Conservation (phyloP, 2,113 vertebrate species). For the Elephas maximus region DNA sequence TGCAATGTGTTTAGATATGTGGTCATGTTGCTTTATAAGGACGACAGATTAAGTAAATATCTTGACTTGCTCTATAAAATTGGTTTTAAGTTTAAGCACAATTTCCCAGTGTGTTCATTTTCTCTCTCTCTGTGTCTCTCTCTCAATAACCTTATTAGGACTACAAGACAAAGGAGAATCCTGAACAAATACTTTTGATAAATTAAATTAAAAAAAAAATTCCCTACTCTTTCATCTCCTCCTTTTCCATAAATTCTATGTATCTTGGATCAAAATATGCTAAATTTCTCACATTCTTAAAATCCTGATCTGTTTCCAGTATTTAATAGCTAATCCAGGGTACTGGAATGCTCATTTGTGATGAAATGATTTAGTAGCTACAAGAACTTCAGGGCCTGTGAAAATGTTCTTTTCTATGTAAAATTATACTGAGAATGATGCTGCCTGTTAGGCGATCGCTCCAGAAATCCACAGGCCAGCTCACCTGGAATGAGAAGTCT, state of each 20-base stretch:
- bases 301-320: neutral
- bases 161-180: neutral
- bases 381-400: neutral
- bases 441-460: neutral
- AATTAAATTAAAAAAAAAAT: neutral
- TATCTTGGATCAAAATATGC: neutral
- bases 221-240: neutral
- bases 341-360: neutral
- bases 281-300: neutral
- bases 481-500: neutral
- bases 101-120: slow-evolving; percentile 39
- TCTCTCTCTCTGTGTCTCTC: neutral
- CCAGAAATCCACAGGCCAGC: neutral
- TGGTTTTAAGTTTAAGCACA: slow-evolving; percentile 79
- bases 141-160: neutral
- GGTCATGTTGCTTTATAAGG: slow-evolving; percentile 88
- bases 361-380: slow-evolving; percentile 22
- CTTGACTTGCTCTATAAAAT: slow-evolving; percentile 88
- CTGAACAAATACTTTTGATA: neutral
- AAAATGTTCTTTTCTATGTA: neutral
- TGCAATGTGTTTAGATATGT: slow-evolving; percentile 84
- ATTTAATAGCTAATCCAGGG: neutral
- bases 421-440: neutral
- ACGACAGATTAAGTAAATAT: slow-evolving; percentile 93
- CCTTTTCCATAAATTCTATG: neutral